Base-by-base conservation (phyloP, 2,113 vertebrate species). In the Cettia cetti region DNA sequence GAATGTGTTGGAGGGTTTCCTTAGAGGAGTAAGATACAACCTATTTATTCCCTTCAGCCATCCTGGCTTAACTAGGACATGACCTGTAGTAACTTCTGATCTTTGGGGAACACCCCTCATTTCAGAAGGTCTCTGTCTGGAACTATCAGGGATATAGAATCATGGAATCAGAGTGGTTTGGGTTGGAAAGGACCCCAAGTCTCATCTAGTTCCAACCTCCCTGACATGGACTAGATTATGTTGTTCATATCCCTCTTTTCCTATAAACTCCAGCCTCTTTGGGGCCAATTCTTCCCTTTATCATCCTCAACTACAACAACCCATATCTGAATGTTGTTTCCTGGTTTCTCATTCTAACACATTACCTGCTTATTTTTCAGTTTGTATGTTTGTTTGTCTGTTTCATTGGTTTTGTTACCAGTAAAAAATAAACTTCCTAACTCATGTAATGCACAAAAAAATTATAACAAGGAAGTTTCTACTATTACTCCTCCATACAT, bases 1-100 rank as follows among this genome's bases (percentile, higher is more conserved):
- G 82, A 54, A 52, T 0, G 0, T 39, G 21, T 17, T 18, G 20
- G 28, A 72, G 24, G 26, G 5, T 26, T 71, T 82, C n/a, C 30
- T 85, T 20, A 64, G 54, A 30, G 40, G 45, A 59, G 35, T 22
- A 33, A 26, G 12, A 13, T 37, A 11, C 2, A 45, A n/a, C 10
- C 68, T 66, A 56, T 49, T 85, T 66, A 74, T 57, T 87, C 24
- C 35, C 20, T 21, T 63, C 31, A 94, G 11, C 16, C 21, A 54
- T 33, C 11, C 39, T 61, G 45, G 7, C 30, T 85, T 86, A 63
- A 44, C 42, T 13, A 40, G 19, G 27, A 35, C 18, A 56, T 66
- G 15, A 26, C 6, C 13, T 26, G 24, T 10, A 47, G 24, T 74
- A 14, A 14, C 28, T 56, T 33, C 50, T 82, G 57, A 39, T 8